Conservation (phyloP, 2,888 invertebrate genomes). For the Caenorhabditis wallacei region DNA sequence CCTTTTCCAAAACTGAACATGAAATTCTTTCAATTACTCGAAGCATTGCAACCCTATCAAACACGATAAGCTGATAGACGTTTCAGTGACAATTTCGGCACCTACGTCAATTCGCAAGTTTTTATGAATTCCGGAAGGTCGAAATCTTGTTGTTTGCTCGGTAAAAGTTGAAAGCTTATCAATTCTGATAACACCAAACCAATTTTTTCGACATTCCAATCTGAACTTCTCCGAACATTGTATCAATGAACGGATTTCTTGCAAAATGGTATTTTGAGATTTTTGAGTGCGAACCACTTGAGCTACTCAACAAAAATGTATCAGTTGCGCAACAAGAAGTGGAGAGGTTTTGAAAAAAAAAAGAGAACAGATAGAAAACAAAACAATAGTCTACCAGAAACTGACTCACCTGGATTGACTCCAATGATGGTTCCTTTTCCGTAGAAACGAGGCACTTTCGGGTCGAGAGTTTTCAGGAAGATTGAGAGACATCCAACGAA, state of each 20-base stretch:
- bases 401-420: conserved; percentile 93
- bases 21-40: conserved; percentile 1
- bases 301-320: conserved; percentile 43
- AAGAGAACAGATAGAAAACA: conserved; percentile 10
- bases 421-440: conserved; percentile 92
- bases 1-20: not conserved
- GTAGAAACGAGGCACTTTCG: conserved; percentile 93
- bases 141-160: conserved; percentile 49
- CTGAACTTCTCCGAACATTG: not conserved
- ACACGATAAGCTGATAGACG: conserved; percentile 41
- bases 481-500: conserved; percentile 95
- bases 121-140: conserved; percentile 27
- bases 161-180: conserved; percentile 10
- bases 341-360: conserved; percentile 3
- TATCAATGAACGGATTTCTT: not conserved
- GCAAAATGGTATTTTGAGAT: conserved; percentile 3
- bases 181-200: not conserved
- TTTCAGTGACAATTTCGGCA: conserved; percentile 23
- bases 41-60: conserved; percentile 36
- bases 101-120: conserved; percentile 44
- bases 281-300: conserved; percentile 49
- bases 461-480: conserved; percentile 94
- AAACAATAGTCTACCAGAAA: too few species aligned
- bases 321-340: conserved; percentile 49
- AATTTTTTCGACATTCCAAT: too few species aligned